Evolutionary conservation across 2,113 vertebrate species (phyloP), one percentile per base, ranked within the genome.

Genomic region (Cebus imitator): DNA sequence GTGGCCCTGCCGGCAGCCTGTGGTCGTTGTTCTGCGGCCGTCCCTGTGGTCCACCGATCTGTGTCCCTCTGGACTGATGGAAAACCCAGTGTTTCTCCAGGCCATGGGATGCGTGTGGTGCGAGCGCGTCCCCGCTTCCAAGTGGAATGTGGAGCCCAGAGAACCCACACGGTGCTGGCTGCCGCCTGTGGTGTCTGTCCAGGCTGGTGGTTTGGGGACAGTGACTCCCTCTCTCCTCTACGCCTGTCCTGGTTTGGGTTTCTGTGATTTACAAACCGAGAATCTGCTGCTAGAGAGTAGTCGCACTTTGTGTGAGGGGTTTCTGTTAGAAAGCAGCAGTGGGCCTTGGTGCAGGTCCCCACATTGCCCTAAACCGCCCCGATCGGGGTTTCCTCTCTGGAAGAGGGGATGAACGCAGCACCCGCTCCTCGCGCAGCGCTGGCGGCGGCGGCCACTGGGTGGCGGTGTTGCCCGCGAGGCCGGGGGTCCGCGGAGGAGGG

Each of bases 381-480:
- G 9, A 1, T 5, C 64, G 9, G 4, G 4, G 4, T 52, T n/a
- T 90, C 45, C 0, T 68, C n/a, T 45, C 27, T 18, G 52, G 25
- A 27, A 75, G 13, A 3, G 2, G 1, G 20, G 5, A 64, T 6
- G 10, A 8, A 2, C 27, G 1, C 4, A 23, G 76, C 80, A 2
- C 52, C 30, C 3, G 81, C 66, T 73, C 52, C 30, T 1, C 35
- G 30, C 12, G 1, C 45, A 2, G 66, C 12, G n/a, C 13, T 7
- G n/a, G 48, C 52, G 3, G 3, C 48, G 7, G 61, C 2, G 21
- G 64, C 97, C 97, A 79, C 91, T 73, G 94, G 97, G 97, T 97
- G 97, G 97, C 95, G 75, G 94, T 68, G 93, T 52, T 66, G 95
- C 82, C 11, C 64, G 4, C 12, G 45, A 21, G 75, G 35, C 58